Percentiles rank a stretch among this genome's conserved stretches.
Conservation (phyloP, 1,140 invertebrate species). For the Pseudomyrmex concolor region DNA sequence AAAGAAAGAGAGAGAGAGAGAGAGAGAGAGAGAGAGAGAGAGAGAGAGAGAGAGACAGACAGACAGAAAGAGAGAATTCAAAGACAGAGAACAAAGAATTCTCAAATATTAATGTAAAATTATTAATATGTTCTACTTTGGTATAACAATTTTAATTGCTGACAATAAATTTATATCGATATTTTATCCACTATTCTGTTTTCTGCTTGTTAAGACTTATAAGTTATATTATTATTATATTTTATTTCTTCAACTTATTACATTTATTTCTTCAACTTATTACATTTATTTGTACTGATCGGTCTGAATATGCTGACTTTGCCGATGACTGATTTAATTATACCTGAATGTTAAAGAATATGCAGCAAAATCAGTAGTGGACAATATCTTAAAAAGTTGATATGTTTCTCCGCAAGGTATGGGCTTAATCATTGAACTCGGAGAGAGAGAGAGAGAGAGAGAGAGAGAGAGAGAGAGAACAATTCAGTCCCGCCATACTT, state of each 20-base stretch:
- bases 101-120: too few species aligned
- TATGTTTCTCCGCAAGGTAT: not conserved
- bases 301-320: slow-evolving; percentile 18
- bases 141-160: too few species aligned
- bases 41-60: too few species aligned
- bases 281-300: not conserved
- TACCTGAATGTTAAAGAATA: slow-evolving; percentile 29
- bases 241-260: too few species aligned
- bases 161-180: not conserved
- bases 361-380: not conserved
- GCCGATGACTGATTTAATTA: slow-evolving; percentile 47
- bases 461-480: too few species aligned
- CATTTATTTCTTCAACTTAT: too few species aligned
- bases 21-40: too few species aligned
- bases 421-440: slow-evolving; percentile 30
- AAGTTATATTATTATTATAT: not conserved
- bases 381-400: slow-evolving; percentile 36
- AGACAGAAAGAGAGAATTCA: too few species aligned
- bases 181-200: not conserved
- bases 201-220: not conserved
- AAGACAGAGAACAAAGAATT: too few species aligned
- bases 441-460: too few species aligned
- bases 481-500: slow-evolving; percentile 69
- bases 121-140: too few species aligned
- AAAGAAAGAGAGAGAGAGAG: too few species aligned